phyloP scores from a whole-genome alignment of 2,888 invertebrate genomes.

The Fragum whitleyi region DNA sequence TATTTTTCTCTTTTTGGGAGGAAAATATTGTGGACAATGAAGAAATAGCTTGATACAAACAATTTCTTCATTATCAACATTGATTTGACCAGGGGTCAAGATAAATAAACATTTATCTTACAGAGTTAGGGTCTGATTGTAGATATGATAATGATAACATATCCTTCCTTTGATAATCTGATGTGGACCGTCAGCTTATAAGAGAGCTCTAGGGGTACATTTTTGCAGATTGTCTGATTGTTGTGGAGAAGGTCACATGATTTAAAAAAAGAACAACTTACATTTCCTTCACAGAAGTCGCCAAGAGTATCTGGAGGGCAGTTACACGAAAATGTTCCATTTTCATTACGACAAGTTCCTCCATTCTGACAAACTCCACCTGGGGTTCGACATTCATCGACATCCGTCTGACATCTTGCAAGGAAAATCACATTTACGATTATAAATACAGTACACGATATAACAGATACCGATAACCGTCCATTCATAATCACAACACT shows the following conservation, averaged over 20 bases:
- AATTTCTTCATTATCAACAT: slow-evolving; percentile 1
- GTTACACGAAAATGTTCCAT: slow-evolving; percentile 69
- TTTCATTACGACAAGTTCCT: slow-evolving; percentile 68
- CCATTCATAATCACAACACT: slow-evolving; percentile 6
- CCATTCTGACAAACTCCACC: slow-evolving; percentile 70
- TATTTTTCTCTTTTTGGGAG: too few species aligned
- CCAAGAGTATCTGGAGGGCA: slow-evolving; percentile 71
- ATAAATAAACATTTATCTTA: too few species aligned
- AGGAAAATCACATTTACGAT: slow-evolving; percentile 46
- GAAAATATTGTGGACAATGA: not conserved
- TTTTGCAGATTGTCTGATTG: too few species aligned
- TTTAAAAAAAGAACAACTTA: too few species aligned
- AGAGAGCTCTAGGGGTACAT: too few species aligned
- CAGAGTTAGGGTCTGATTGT: too few species aligned
- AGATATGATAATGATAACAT: too few species aligned
- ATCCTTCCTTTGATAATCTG: too few species aligned
- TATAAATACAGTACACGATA: slow-evolving; percentile 14
- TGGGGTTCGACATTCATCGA: slow-evolving; percentile 70
- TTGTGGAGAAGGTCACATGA: too few species aligned
- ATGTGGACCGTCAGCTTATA: too few species aligned
- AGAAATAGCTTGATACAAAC: not conserved
- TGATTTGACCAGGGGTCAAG: too few species aligned
- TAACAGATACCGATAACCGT: not conserved
- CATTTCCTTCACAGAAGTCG: slow-evolving; percentile 65
- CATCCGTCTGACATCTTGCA: slow-evolving; percentile 73